These are phyloP conservation scores for Cyphomyrus plagiostoma DNA, from an alignment of 2,113 vertebrate genomes.

Conservation along the genomic window DNA sequence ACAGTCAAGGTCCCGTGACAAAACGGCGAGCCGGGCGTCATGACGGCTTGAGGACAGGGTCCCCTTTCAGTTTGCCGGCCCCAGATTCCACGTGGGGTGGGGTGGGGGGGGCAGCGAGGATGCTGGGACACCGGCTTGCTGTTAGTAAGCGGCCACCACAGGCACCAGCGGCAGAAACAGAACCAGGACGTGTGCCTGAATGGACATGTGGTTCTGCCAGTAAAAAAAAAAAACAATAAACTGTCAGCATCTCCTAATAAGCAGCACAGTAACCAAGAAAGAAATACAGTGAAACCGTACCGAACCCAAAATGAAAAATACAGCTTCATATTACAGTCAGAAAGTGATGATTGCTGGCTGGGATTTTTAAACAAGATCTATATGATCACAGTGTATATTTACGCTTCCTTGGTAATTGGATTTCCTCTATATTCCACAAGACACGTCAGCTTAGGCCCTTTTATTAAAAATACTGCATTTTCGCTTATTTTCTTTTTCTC, in stretches of 20 bases:
- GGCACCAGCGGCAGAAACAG: neutral
- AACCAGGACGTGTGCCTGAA: neutral
- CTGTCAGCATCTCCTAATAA: neutral
- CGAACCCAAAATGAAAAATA: neutral
- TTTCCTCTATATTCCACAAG: slow-evolving; percentile 40
- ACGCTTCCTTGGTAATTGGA: slow-evolving; percentile 32
- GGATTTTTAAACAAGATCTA: slow-evolving; percentile 33
- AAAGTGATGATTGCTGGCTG: neutral
- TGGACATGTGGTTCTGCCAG: neutral
- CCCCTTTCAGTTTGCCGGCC: neutral
- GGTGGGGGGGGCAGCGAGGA: neutral
- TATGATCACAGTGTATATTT: slow-evolving; percentile 39
- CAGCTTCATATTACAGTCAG: neutral
- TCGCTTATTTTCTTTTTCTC: slow-evolving; percentile 31
- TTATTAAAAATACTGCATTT: neutral
- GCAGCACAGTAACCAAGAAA: neutral
- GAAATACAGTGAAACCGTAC: neutral
- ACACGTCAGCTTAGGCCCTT: slow-evolving; percentile 29
- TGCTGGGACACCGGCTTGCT: neutral
- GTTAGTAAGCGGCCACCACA: neutral
- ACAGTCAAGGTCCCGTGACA: neutral
- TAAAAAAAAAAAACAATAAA: neutral
- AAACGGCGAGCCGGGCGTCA: neutral
- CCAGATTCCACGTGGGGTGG: neutral
- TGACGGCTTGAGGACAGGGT: neutral